Evolutionary conservation across 2,888 invertebrate species (phyloP).

Genomic region (Prosopocoilus inquinatus): DNA sequence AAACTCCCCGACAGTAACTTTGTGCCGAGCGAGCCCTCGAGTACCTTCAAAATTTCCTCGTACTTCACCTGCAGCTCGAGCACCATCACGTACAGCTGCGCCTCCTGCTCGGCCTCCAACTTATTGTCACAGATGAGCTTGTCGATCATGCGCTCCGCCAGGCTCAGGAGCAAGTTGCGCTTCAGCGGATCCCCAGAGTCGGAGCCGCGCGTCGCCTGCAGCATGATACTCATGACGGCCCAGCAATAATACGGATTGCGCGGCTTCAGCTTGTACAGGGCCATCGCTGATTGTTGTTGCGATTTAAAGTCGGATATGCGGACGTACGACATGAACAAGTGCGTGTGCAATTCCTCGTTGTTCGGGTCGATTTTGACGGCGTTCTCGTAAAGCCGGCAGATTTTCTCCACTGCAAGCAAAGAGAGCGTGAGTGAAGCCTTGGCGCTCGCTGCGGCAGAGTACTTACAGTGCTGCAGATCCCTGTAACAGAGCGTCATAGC

Average conservation of each 20-base stretch:
- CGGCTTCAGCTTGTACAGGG: constrained; percentile 84
- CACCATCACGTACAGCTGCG: constrained; percentile 86
- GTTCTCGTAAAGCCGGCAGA: constrained; percentile 85
- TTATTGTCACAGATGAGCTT: constrained; percentile 85
- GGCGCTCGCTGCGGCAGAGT: neutral
- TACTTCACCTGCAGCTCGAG: constrained; percentile 77
- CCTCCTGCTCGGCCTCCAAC: constrained; percentile 91
- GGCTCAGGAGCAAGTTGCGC: constrained; percentile 70
- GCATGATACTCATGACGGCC: constrained; percentile 95
- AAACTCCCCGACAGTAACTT: constrained; percentile 53
- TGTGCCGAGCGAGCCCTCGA: constrained; percentile 74
- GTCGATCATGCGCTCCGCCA: constrained; percentile 92
- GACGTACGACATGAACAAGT: constrained; percentile 95
- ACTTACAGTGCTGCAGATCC: constrained; percentile 87
- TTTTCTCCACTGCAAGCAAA: constrained; percentile 70
- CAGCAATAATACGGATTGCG: constrained; percentile 98
- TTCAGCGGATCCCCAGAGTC: constrained; percentile 57
- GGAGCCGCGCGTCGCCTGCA: constrained; percentile 65
- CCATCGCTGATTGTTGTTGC: constrained; percentile 87
- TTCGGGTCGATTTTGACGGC: constrained; percentile 82
- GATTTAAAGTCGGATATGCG: constrained; percentile 84
- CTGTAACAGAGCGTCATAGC: constrained; percentile 94
- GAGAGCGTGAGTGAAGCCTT: neutral
- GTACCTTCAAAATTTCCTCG: constrained; percentile 75
- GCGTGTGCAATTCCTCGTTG: constrained; percentile 90